phyloP scores from a whole-genome alignment of 2,797 vertebrate species.

The Vipera ursinii region DNA sequence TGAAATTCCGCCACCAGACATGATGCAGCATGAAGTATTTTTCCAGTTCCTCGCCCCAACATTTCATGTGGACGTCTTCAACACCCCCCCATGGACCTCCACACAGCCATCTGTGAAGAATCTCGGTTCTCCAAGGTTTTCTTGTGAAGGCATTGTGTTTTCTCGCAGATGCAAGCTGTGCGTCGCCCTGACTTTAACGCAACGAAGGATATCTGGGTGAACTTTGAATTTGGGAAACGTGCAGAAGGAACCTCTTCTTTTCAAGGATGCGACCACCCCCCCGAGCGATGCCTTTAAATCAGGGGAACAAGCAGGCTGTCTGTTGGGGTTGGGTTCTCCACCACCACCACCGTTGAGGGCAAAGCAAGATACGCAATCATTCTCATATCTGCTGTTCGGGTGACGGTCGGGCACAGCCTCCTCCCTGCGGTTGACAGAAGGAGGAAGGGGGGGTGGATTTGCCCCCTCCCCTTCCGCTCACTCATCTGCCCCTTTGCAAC shows the following conservation, averaged over 20 bases:
- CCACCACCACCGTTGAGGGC: neutral
- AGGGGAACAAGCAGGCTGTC: neutral
- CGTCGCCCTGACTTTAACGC: neutral
- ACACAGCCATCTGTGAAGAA: no score
- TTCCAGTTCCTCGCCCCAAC: no score
- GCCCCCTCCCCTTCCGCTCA: neutral
- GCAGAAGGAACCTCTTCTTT: neutral
- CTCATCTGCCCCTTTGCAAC: neutral
- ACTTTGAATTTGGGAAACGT: neutral
- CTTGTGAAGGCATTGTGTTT: no score
- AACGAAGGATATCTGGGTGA: neutral
- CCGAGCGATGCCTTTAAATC: fast-evolving
- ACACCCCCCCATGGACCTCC: no score
- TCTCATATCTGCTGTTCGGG: no score
- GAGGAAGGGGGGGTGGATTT: neutral
- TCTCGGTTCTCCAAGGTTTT: no score
- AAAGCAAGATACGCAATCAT: neutral
- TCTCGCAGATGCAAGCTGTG: neutral
- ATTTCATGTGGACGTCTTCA: no score
- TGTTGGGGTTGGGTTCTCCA: neutral
- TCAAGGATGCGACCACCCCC: neutral
- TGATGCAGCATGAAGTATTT: no score
- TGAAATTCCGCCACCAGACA: no score
- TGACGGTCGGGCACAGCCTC: neutral
- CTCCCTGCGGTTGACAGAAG: neutral